phyloP scores from a whole-genome alignment of 2,888 invertebrate genomes.

The Pseudococcus jackbeardsleyi region DNA sequence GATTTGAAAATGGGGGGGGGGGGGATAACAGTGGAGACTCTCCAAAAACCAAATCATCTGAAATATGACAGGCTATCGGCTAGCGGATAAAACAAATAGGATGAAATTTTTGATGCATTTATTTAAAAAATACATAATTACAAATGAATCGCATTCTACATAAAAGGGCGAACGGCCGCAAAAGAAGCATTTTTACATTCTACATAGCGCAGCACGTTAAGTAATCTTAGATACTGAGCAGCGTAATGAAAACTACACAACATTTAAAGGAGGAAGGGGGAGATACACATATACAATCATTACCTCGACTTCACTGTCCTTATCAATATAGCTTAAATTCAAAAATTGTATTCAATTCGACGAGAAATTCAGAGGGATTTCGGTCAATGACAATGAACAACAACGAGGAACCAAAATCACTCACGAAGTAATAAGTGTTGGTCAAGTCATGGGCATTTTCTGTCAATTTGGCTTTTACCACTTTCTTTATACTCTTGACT shows the following conservation, averaged over 20 bases:
- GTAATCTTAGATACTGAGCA: neutral
- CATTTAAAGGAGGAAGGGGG: too few species aligned
- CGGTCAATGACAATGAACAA: neutral
- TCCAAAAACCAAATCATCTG: too few species aligned
- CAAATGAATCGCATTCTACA: too few species aligned
- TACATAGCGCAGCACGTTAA: neutral
- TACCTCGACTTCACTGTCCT: neutral
- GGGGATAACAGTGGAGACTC: too few species aligned
- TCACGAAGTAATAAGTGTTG: neutral
- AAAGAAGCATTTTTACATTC: slow-evolving; percentile 18
- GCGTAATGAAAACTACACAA: neutral
- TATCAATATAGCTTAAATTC: neutral
- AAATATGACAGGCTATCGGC: too few species aligned
- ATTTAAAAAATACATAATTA: too few species aligned
- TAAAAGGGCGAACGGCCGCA: neutral
- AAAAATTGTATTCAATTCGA: neutral
- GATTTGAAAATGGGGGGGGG: too few species aligned
- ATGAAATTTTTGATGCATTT: too few species aligned
- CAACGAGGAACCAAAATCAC: neutral
- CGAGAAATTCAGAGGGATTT: neutral
- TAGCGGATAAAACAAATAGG: too few species aligned
- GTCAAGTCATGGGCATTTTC: slow-evolving; percentile 84
- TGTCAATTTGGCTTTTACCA: slow-evolving; percentile 95
- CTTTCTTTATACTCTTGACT: slow-evolving; percentile 99
- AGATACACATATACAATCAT: neutral